These are phyloP conservation scores for Takifugu rubripes DNA, from an alignment of 2,797 vertebrate genomes.

Conservation along the genomic window DNA sequence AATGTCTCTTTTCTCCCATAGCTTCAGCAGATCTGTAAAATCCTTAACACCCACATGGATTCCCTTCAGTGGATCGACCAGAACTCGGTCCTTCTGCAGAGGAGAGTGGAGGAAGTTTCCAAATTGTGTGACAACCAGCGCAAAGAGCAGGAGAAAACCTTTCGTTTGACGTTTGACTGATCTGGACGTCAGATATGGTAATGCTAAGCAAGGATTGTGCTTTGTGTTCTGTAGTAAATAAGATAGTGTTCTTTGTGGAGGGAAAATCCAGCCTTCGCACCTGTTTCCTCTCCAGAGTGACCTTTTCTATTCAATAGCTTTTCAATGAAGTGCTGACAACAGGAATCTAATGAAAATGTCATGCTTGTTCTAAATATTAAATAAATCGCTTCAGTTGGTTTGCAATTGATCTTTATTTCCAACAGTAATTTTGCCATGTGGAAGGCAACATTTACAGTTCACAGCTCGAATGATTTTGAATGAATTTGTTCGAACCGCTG, in stretches of 20 bases:
- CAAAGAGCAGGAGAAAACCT: conserved; percentile 92
- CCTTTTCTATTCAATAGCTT: conserved; percentile 38
- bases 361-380: conserved; percentile 41
- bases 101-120: conserved; percentile 92
- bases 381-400: conserved; percentile 39
- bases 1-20: conserved; percentile 41
- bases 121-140: conserved; percentile 87
- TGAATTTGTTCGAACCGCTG: no score
- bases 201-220: background rate
- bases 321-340: conserved; percentile 22
- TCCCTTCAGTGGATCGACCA: conserved; percentile 92
- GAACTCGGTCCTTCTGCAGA: conserved; percentile 90
- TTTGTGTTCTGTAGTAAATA: background rate
- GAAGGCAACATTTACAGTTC: no score
- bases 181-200: background rate
- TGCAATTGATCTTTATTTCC: background rate
- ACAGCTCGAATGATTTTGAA: no score
- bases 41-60: conserved; percentile 90
- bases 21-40: conserved; percentile 93
- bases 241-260: background rate
- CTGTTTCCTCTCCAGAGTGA: conserved; percentile 2
- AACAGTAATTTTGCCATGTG: background rate
- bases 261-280: background rate
- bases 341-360: conserved; percentile 26
- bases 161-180: conserved; percentile 86